Evolutionary conservation across 2,797 vertebrate species (phyloP), one percentile per base, ranked within the genome.

Genomic region (Picus viridis): DNA sequence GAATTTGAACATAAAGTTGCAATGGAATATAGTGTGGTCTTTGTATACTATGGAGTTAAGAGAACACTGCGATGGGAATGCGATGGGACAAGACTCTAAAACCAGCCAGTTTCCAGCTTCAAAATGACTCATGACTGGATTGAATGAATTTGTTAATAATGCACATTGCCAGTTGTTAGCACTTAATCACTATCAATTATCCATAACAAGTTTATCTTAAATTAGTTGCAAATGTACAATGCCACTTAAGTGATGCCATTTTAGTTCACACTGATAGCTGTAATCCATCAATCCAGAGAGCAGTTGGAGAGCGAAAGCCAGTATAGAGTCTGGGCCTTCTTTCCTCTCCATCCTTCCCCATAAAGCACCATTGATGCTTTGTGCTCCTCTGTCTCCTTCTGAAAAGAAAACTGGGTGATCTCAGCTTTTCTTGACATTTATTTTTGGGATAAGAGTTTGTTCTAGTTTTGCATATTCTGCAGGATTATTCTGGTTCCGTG

Each of bases 391-490:
- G 53, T 10, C 15, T 91, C 58, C 62, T 83, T 24, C 39, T 16
- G 49, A 51, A 2, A 75, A 84, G 69, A 89, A 85, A 87, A 89
- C 3, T 47, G 57, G 34, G 58, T 85, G 49, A 77, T 92, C 32
- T 74, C 69, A 90, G 30, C 72, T 90, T 76, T 86, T 77, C 30
- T 83, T 90, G 72, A 71, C 20, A 47, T 77, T 85, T 95, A 90
- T 94, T 95, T 95, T 89, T 95, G 92, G 51, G 54, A 69, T 90
- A 69, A 94, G 20, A 75, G 10, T 62, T 95, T 85, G 53, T 91
- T 83, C n/a, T 73, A 22, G 39, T 90, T 95, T 90, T 94, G 86
- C 75, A 82, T 84, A 92, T 92, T 86, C 81, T 91, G 93, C 93
- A 90, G 59, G 86, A 90, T 94, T 92, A 91, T 96, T 95, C 74